phyloP scores from a whole-genome alignment of 2,888 invertebrate species.

The Deilephila elpenor region DNA sequence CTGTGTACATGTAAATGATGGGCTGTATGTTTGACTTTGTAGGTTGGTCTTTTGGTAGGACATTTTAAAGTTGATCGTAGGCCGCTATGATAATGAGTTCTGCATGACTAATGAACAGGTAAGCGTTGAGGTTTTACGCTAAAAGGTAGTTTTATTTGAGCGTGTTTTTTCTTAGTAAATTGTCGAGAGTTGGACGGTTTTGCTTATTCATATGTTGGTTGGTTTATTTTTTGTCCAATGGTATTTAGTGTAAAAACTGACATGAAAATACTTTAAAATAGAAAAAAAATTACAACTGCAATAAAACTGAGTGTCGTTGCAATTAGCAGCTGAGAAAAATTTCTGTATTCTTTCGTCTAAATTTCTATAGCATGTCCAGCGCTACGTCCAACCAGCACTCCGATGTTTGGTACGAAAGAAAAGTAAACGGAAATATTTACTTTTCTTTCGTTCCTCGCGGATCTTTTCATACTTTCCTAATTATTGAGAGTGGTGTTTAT shows the following conservation, averaged over 20 bases:
- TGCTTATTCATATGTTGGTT: too few relatives aligned
- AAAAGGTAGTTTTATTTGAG: too few relatives aligned
- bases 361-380: too few relatives aligned
- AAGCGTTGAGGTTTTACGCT: too few relatives aligned
- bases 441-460: neutral
- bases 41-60: neutral
- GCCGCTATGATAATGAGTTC: too few relatives aligned
- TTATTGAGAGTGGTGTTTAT: neutral
- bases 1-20: constrained; percentile 35
- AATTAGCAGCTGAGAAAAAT: neutral
- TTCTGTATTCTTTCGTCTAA: neutral
- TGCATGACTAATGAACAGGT: too few relatives aligned
- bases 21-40: neutral
- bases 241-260: too few relatives aligned
- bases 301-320: neutral
- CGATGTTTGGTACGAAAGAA: neutral
- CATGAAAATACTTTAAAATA: too few relatives aligned
- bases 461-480: neutral
- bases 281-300: neutral
- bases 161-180: too few relatives aligned
- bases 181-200: too few relatives aligned
- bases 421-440: neutral
- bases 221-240: too few relatives aligned
- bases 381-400: neutral
- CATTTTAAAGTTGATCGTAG: too few relatives aligned